phyloP scores from a whole-genome alignment of 2,113 vertebrate species.

The Equus przewalskii region DNA sequence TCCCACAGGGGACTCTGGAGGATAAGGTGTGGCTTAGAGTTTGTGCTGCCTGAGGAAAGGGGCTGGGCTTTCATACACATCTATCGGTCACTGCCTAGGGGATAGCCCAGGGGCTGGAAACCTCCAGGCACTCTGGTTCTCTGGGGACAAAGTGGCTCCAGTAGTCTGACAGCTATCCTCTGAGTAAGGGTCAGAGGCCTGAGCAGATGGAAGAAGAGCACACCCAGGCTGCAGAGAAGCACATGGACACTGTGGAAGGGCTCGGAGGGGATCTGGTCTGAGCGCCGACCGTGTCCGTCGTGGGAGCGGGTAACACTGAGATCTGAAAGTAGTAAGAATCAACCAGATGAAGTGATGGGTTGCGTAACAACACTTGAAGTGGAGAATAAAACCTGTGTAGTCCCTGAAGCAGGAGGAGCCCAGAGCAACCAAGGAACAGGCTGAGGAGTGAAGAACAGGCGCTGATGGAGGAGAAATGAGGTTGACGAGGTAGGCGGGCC shows the following conservation, averaged over 20 bases:
- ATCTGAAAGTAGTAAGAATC: background rate
- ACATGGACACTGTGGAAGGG: background rate
- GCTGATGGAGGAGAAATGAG: background rate
- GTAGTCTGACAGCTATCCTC: background rate
- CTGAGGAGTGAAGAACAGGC: background rate
- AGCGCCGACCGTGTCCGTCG: fast-evolving
- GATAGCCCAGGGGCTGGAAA: background rate
- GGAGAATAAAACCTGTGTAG: background rate
- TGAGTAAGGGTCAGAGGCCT: background rate
- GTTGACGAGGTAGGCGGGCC: background rate
- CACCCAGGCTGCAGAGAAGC: background rate
- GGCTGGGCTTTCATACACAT: background rate
- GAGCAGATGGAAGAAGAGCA: background rate
- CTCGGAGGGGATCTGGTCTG: background rate
- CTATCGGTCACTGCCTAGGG: background rate
- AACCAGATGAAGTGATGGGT: background rate
- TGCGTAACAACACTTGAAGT: background rate
- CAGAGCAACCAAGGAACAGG: background rate
- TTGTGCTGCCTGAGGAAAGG: background rate
- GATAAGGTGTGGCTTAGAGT: background rate
- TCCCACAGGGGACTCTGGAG: fast-evolving
- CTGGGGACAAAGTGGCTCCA: background rate
- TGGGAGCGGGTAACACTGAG: background rate
- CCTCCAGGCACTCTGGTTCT: background rate
- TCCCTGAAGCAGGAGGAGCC: background rate